Evolutionary conservation across 2,113 vertebrate genomes (phyloP).

Genomic region (Morphnarchus princeps): DNA sequence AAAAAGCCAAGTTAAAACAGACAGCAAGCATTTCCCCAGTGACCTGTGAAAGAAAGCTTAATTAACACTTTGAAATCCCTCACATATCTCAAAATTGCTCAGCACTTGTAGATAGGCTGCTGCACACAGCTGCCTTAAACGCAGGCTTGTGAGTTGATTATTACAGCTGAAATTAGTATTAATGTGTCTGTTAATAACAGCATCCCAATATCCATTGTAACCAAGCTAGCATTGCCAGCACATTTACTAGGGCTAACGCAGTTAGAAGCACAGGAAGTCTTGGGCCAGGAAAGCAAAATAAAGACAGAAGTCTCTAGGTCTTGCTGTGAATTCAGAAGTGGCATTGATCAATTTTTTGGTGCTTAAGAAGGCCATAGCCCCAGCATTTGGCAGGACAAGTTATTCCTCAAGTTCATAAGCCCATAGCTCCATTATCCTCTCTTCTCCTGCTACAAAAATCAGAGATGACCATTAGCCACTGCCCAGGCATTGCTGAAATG

Average conservation of each 20-base stretch:
- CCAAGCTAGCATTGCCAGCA: neutral
- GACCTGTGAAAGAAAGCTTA: neutral
- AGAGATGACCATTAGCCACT: too few relatives aligned
- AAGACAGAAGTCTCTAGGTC: too few relatives aligned
- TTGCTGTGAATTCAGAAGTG: neutral
- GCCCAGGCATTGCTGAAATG: neutral
- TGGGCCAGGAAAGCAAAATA: neutral
- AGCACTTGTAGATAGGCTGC: neutral
- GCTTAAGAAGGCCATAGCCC: neutral
- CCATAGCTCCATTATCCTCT: accelerated
- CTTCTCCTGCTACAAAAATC: neutral
- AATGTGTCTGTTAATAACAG: neutral
- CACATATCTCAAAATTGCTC: neutral
- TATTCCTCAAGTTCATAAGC: neutral
- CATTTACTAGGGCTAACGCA: accelerated
- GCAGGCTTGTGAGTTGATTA: neutral
- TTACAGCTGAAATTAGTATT: neutral
- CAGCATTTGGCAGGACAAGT: neutral
- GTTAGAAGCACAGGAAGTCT: neutral
- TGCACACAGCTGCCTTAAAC: neutral
- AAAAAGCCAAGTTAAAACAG: neutral
- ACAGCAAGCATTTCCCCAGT: neutral
- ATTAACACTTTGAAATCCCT: neutral
- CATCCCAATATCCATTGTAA: neutral
- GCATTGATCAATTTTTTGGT: too few relatives aligned